Conservation (phyloP, 2,797 vertebrate genomes). For the Sebastes kiyomatsui region DNA sequence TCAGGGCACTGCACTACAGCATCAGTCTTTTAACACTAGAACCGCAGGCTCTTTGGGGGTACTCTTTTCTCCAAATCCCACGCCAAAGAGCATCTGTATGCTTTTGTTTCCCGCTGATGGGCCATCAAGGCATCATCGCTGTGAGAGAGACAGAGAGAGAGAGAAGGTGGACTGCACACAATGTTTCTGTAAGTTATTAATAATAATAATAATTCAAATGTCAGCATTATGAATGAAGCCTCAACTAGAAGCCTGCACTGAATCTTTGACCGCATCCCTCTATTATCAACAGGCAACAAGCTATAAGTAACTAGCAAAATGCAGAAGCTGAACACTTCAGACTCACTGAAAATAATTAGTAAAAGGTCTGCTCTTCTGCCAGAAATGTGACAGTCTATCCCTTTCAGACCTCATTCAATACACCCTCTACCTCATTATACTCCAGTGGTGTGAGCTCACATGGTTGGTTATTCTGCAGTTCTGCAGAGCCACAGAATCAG, state of each 20-base stretch:
- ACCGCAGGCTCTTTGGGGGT: too few species aligned
- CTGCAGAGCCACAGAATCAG: conserved; percentile 18
- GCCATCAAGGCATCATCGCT: too few species aligned
- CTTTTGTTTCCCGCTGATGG: too few species aligned
- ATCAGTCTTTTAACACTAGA: neutral
- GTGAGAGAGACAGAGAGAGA: too few species aligned
- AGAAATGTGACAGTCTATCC: neutral
- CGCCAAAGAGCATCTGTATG: too few species aligned
- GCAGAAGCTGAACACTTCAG: neutral
- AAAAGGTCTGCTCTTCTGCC: neutral
- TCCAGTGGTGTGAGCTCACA: neutral
- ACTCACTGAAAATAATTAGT: neutral
- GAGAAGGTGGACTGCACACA: too few species aligned
- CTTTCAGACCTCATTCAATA: neutral
- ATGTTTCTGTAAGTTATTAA: too few species aligned
- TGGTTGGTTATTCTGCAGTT: neutral
- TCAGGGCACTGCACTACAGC: neutral
- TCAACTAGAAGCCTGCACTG: neutral
- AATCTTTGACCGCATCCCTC: neutral
- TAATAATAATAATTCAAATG: too few species aligned
- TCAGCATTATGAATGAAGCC: neutral
- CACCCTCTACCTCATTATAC: neutral
- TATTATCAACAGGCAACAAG: neutral
- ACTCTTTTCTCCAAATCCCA: too few species aligned
- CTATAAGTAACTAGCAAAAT: neutral